These are phyloP conservation scores for Hartigia nigra DNA, from an alignment of 2,888 invertebrate species.

Conservation along the genomic window DNA sequence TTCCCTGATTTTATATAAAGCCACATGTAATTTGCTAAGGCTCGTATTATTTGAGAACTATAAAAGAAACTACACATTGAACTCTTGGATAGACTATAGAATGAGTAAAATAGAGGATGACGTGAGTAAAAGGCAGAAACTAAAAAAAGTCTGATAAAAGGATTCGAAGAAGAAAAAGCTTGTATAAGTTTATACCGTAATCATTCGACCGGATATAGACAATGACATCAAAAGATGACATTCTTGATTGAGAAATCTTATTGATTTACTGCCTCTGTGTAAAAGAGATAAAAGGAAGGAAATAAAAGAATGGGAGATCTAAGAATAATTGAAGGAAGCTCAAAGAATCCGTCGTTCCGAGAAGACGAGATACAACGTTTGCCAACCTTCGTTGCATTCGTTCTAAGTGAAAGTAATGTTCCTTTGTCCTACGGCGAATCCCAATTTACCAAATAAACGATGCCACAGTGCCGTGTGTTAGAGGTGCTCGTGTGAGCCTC, in stretches of 20 bases:
- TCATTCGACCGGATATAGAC: neutral
- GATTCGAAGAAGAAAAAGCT: neutral
- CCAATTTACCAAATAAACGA: conserved; percentile 54
- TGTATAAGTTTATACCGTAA: neutral
- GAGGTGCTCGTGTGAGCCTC: conserved; percentile 47
- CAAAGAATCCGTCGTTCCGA: neutral
- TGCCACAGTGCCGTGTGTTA: conserved; percentile 16
- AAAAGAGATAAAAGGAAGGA: neutral
- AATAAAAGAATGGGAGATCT: neutral
- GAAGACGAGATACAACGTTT: conserved; percentile 29
- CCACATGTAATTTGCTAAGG: too few species aligned
- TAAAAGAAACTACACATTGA: neutral
- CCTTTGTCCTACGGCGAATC: conserved; percentile 34
- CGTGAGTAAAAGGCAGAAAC: neutral
- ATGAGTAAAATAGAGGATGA: neutral
- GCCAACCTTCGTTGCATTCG: conserved; percentile 1
- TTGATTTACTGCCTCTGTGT: neutral
- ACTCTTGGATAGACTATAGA: neutral
- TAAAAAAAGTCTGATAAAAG: neutral
- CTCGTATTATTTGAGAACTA: too few species aligned
- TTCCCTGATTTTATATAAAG: too few species aligned
- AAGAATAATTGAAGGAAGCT: neutral
- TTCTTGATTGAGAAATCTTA: neutral
- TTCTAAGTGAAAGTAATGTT: conserved; percentile 19
- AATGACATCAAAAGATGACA: neutral